Percentiles rank a stretch among this genome's conserved stretches.
Evolutionary conservation across 2,113 vertebrate genomes (phyloP).

Genomic region (Rhinoderma darwinii): DNA sequence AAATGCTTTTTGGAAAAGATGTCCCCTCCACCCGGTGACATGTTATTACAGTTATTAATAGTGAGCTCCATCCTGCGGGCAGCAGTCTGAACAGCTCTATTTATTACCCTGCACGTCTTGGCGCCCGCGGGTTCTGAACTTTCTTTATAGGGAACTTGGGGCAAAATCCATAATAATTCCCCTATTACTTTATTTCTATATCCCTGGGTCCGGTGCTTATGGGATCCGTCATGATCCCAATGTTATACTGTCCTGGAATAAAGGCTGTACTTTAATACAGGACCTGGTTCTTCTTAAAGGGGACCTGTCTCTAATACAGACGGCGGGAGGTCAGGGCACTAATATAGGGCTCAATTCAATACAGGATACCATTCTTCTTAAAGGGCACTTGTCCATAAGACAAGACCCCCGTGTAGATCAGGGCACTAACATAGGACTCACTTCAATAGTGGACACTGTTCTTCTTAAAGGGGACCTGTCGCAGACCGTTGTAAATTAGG

Average conservation of each 20-base stretch:
- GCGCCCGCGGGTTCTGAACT: conserved; percentile 49
- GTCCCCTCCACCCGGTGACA: conserved; percentile 62
- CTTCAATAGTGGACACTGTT: too few relatives aligned
- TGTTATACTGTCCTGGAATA: neutral
- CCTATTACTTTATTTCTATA: neutral
- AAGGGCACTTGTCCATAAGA: too few relatives aligned
- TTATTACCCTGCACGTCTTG: conserved; percentile 63
- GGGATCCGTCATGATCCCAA: neutral
- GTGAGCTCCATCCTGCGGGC: conserved; percentile 53
- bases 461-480: neutral
- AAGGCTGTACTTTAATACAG: neutral
- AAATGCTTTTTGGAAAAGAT: conserved; percentile 59
- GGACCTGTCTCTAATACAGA: neutral
- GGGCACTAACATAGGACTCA: too few relatives aligned
- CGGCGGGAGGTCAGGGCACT: too few relatives aligned
- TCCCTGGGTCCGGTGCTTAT: neutral
- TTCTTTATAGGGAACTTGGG: neutral
- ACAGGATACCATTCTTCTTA: too few relatives aligned
- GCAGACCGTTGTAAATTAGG: neutral
- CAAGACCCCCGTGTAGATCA: too few relatives aligned
- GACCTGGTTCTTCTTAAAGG: neutral
- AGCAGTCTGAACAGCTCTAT: conserved; percentile 62
- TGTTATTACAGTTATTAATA: conserved; percentile 69
- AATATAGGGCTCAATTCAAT: too few relatives aligned
- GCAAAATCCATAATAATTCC: neutral